phyloP scores from a whole-genome alignment of 2,888 invertebrate species.

The Trissoscelio sp. region DNA sequence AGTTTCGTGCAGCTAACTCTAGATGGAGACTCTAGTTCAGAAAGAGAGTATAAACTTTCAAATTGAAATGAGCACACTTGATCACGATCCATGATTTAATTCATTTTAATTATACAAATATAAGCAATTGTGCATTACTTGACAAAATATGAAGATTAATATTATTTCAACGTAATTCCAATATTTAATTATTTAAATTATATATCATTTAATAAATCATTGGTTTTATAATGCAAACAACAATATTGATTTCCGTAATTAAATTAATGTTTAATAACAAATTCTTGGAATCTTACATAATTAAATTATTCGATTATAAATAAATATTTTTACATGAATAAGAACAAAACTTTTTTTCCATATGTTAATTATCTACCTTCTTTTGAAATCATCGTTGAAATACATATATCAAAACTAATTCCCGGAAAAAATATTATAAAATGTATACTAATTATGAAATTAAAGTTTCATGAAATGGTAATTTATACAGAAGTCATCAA shows the following conservation, averaged over 20 bases:
- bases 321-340: background rate
- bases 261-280: background rate
- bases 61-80: background rate
- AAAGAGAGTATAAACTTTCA: background rate
- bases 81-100: no score
- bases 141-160: background rate
- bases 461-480: background rate
- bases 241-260: background rate
- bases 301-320: background rate
- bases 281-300: background rate
- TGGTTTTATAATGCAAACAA: no score
- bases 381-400: background rate
- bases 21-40: conserved; percentile 33
- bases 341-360: background rate
- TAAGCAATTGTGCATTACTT: no score
- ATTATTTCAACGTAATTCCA: background rate
- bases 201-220: background rate
- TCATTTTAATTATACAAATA: no score
- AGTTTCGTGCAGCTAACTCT: conserved; percentile 4
- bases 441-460: conserved; percentile 3
- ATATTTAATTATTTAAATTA: background rate
- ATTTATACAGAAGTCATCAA: conserved; percentile 24
- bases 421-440: conserved; percentile 1
- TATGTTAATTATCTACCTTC: background rate
- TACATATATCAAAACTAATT: background rate